Base-by-base conservation (phyloP, 2,888 invertebrate genomes). In the Agrotis ipsilon region DNA sequence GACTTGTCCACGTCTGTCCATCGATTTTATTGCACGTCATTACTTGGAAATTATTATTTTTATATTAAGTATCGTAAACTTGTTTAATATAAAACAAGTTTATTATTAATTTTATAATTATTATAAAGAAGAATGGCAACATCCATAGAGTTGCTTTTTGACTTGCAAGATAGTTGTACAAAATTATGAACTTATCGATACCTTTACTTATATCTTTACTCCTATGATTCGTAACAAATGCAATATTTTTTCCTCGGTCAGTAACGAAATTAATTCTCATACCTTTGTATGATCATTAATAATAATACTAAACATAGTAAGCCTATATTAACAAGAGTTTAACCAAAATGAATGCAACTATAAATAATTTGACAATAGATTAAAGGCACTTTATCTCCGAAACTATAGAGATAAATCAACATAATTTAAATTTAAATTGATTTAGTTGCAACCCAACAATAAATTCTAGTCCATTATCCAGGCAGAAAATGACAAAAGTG, bases 371-470 rank as follows among this genome's bases (percentile, higher is more conserved):
- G 27, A 64, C 52, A 77, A 68, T 65, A 72, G 68, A 80, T 80
- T 75, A 80, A 81, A 61, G 24, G 19, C 48, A 72, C 72, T 68
- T 65, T 79, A 79, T 81, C 68, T 68, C 66, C 18, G 13, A 59
- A 72, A 72, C 67, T 68, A 62, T 72, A 57, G 18, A 65, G 48
- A 81, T 79, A 79, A 79, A 77, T 79, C 78, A 55, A 21, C n/a
- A 21, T 13, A 55, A 77, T 77, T 79, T 81, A 80, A 76, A 78
- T 70, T 75, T 70, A 68, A 81, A 79, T 79, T 79, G 78, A 79
- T 77, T 79, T 81, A 81, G 81, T 68, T 68, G 57, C 49, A 46
- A 6, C 1, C 11, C 7, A 59, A 19, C 64, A 32, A 49, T 77
- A 81, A 77, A 81, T 81, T 27, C 52, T 54, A 67, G 72, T 46